These are phyloP conservation scores for Akabosia matsudoensis DNA, from an alignment of 1,140 invertebrate species.

Conservation along the genomic window DNA sequence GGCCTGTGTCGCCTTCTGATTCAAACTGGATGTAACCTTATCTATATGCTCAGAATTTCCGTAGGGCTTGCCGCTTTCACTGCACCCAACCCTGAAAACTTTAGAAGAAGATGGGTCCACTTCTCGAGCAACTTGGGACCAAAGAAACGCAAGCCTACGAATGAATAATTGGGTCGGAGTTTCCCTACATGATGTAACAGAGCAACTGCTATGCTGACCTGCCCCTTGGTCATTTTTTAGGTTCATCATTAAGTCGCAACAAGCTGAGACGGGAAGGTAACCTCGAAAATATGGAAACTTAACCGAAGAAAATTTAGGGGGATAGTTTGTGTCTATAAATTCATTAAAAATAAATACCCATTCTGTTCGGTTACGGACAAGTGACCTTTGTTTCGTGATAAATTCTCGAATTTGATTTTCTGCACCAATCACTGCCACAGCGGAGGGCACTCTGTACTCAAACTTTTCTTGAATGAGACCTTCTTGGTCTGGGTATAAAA, in stretches of 20 bases:
- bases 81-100: not conserved
- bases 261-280: constrained; percentile 18
- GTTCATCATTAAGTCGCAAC: constrained; percentile 31
- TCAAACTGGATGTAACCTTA: not conserved
- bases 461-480: constrained; percentile 44
- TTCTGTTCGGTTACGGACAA: constrained; percentile 41
- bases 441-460: constrained; percentile 44
- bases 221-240: not conserved
- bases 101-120: constrained; percentile 25
- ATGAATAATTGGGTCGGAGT: constrained; percentile 31
- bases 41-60: constrained; percentile 25
- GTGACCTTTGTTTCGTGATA: constrained; percentile 19
- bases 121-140: constrained; percentile 25
- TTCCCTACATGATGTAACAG: constrained; percentile 14
- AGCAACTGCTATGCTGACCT: not conserved
- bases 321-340: constrained; percentile 6
- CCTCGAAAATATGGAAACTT: constrained; percentile 41
- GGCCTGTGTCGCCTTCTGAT: constrained; percentile 34
- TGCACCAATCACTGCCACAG: constrained; percentile 40
- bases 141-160: constrained; percentile 35
- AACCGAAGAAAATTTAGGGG: constrained; percentile 29
- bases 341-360: constrained; percentile 43
- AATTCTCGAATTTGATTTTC: constrained; percentile 30
- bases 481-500: constrained; percentile 31
- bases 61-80: not conserved